Conservation (phyloP, 2,888 invertebrate genomes). For the Aspidapion aeneum region DNA sequence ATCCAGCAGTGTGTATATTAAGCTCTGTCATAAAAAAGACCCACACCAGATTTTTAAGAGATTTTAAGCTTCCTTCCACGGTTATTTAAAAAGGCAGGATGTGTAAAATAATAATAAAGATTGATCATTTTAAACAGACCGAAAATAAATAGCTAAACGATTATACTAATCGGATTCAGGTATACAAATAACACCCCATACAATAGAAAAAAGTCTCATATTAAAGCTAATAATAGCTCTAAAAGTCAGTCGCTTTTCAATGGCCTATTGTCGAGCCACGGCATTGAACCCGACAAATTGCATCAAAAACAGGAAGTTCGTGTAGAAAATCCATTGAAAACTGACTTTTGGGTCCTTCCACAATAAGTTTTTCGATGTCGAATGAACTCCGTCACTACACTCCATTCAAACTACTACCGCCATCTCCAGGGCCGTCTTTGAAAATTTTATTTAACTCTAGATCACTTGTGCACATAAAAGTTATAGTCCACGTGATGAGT, state of each 20-base stretch:
- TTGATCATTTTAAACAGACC: conserved; percentile 27
- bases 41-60: background rate
- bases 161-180: conserved; percentile 41
- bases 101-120: conserved; percentile 29
- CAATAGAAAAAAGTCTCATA: conserved; percentile 39
- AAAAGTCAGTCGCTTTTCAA: conserved; percentile 45
- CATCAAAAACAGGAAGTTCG: conserved; percentile 50
- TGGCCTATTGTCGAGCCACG: conserved; percentile 44
- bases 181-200: conserved; percentile 32
- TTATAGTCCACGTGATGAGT: background rate
- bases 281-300: conserved; percentile 49
- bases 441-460: background rate
- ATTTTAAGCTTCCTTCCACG: background rate
- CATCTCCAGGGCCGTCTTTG: conserved; percentile 29
- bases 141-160: conserved; percentile 38
- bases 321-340: conserved; percentile 45
- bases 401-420: conserved; percentile 43
- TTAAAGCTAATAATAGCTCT: conserved; percentile 48
- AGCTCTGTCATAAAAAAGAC: background rate
- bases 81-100: conserved; percentile 30
- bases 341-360: conserved; percentile 43
- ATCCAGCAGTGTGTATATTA: background rate
- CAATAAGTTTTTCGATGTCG: conserved; percentile 45
- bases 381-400: conserved; percentile 43
- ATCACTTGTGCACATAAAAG: conserved; percentile 4